Percentiles rank a stretch among this genome's conserved stretches.
Conservation (phyloP, 2,797 vertebrate species). For the Malurus leucopterus region DNA sequence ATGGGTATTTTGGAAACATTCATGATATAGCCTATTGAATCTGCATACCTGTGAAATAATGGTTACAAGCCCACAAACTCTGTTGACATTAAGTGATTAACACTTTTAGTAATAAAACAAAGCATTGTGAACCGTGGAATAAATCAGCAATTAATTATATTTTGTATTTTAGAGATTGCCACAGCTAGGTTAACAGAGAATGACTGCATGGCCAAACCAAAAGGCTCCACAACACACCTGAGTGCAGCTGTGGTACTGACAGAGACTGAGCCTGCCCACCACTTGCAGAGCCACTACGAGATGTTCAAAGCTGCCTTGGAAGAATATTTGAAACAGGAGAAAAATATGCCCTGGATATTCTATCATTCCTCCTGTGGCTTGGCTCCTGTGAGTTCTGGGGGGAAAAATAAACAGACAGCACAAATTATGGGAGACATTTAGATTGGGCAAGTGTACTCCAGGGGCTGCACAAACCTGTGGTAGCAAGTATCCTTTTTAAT, state of each 20-base stretch:
- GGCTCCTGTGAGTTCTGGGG: background rate
- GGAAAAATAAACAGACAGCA: background rate
- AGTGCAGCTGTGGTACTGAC: background rate
- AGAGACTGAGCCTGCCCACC: background rate
- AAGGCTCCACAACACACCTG: background rate
- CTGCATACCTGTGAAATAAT: background rate
- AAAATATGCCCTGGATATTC: background rate
- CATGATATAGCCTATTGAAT: background rate
- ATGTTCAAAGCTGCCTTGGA: accelerated
- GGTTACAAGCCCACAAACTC: background rate
- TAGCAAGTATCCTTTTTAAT: background rate
- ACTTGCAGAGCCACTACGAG: accelerated
- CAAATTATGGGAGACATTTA: background rate
- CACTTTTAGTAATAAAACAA: background rate
- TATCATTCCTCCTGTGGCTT: background rate
- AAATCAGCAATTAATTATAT: background rate
- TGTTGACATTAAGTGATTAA: background rate
- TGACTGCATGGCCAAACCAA: background rate
- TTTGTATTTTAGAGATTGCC: background rate
- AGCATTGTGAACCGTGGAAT: background rate
- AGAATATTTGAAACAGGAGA: background rate
- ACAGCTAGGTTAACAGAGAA: background rate
- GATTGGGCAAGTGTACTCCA: background rate
- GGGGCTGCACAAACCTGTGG: background rate
- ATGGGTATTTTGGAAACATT: background rate